These are phyloP conservation scores for Scleropages formosus DNA, from an alignment of 2,797 vertebrate genomes.

Conservation along the genomic window DNA sequence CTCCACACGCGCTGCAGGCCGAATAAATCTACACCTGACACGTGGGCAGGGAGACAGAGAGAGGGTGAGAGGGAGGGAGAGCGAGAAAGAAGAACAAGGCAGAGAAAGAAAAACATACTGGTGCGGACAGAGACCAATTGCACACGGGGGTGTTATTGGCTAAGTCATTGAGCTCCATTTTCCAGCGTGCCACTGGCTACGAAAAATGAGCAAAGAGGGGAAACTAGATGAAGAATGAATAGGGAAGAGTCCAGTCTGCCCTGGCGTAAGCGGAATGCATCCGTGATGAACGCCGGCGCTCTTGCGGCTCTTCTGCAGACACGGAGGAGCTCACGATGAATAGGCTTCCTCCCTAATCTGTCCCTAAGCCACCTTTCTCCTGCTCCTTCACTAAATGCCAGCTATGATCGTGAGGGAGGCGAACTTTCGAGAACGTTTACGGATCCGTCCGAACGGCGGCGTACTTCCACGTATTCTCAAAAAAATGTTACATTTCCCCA, in stretches of 20 bases:
- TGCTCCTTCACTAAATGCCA: background rate
- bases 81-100: background rate
- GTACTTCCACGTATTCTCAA: background rate
- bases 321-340: background rate
- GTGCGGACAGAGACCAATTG: conserved; percentile 13
- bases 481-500: too few relatives aligned
- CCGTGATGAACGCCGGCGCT: conserved; percentile 27
- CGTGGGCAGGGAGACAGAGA: background rate
- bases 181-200: conserved; percentile 34
- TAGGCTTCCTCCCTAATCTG: background rate
- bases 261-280: conserved; percentile 18
- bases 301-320: background rate
- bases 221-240: conserved; percentile 6
- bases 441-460: background rate
- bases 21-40: conserved; percentile 77
- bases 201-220: background rate
- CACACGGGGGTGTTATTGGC: conserved; percentile 43
- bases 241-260: conserved; percentile 26
- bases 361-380: background rate
- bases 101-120: conserved; percentile 18
- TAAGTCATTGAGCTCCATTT: conserved; percentile 52
- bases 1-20: conserved; percentile 49
- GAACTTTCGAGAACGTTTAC: too few relatives aligned
- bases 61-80: background rate
- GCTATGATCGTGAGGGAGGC: background rate